Evolutionary conservation across 2,888 invertebrate genomes (phyloP).

Genomic region (Clivina fossor): DNA sequence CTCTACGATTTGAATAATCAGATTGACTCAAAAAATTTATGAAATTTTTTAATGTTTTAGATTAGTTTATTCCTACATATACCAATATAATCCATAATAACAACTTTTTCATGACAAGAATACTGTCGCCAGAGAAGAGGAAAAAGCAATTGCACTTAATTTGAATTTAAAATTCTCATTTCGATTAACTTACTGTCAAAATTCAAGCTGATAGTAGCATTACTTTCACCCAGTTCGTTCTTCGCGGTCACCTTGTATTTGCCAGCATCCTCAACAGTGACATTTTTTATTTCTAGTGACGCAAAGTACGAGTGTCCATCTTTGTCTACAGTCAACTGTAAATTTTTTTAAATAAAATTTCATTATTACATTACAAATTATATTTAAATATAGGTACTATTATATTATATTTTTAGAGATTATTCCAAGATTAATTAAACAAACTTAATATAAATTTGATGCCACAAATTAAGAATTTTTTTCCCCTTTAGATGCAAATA

Average conservation of each 20-base stretch:
- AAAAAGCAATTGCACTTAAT: slow-evolving; percentile 24
- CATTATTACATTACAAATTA: no score
- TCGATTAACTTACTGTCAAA: slow-evolving; percentile 88
- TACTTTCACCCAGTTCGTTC: slow-evolving; percentile 96
- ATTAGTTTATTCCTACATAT: neutral
- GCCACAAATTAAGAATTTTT: no score
- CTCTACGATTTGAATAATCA: no score
- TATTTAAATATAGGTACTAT: no score
- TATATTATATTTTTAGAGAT: no score
- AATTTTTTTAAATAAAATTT: no score
- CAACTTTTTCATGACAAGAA: no score
- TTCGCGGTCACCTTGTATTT: slow-evolving; percentile 96
- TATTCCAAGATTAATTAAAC: no score
- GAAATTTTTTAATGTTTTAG: neutral
- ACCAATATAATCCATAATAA: neutral
- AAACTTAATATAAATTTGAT: no score
- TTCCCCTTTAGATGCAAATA: no score
- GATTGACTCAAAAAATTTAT: neutral
- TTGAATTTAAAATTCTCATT: slow-evolving; percentile 21
- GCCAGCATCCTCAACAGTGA: slow-evolving; percentile 95
- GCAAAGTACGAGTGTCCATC: slow-evolving; percentile 94
- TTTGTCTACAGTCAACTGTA: slow-evolving; percentile 82
- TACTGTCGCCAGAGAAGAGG: slow-evolving; percentile 15
- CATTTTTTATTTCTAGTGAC: slow-evolving; percentile 89
- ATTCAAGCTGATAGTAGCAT: slow-evolving; percentile 95